Conservation (phyloP, 2,797 vertebrate genomes). For the Chrosomus eos region DNA sequence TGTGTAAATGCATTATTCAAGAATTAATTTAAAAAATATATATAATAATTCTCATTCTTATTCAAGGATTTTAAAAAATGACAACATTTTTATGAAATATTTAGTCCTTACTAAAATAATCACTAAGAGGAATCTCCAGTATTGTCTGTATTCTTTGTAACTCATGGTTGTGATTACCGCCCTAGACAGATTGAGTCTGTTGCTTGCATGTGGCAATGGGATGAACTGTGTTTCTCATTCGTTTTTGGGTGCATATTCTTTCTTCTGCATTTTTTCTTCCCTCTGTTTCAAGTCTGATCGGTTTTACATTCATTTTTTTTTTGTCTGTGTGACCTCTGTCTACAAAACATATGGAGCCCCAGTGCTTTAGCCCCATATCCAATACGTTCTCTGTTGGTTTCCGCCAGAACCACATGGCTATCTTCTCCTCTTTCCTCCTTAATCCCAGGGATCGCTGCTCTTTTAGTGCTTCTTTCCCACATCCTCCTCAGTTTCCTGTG, state of each 20-base stretch:
- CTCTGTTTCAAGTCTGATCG: background rate
- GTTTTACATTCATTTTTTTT: background rate
- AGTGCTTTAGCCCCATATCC: conserved; percentile 15
- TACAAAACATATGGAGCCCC: background rate
- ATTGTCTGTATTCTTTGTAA: background rate
- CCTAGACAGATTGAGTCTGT: background rate
- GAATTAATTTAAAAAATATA: too few species aligned
- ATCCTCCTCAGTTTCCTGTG: conserved; percentile 32
- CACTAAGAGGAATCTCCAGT: background rate
- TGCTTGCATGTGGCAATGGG: background rate
- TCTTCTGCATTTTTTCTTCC: background rate
- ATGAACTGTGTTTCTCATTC: conserved; percentile 25
- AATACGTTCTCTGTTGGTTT: conserved; percentile 4
- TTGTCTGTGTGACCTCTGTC: conserved; percentile 14
- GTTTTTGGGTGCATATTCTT: background rate
- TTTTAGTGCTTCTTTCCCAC: conserved; percentile 44
- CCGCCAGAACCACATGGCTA: conserved; percentile 8
- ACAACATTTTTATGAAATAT: too few species aligned
- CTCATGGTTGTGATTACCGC: conserved; percentile 31
- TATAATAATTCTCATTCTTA: background rate
- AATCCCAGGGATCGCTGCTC: conserved; percentile 47
- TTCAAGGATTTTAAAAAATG: background rate
- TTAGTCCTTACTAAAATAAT: background rate
- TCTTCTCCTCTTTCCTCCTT: conserved; percentile 38
- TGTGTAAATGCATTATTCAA: background rate